Percentiles rank a stretch among this genome's conserved stretches.
Evolutionary conservation across 2,888 invertebrate species (phyloP).

Genomic region (Folsomia candida): DNA sequence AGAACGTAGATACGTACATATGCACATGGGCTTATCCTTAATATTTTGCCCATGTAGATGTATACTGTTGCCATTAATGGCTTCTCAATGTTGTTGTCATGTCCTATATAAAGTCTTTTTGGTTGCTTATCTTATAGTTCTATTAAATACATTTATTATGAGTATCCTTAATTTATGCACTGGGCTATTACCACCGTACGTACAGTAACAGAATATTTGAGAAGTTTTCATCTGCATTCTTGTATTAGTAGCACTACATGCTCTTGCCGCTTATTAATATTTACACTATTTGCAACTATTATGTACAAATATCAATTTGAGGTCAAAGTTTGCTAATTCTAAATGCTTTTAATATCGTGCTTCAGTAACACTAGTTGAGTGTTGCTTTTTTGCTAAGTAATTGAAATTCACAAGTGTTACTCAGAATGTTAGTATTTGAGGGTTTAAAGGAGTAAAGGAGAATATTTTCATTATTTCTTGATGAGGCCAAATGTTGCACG

Average conservation of each 20-base stretch:
- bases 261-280: too few relatives aligned
- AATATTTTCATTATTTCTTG: neutral
- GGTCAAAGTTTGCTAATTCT: neutral
- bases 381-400: too few relatives aligned
- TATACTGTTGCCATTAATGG: neutral
- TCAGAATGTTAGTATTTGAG: too few relatives aligned
- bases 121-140: constrained; percentile 44
- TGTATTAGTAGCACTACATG: too few relatives aligned
- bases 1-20: too few relatives aligned
- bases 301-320: neutral
- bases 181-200: neutral
- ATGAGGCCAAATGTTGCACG: too few relatives aligned
- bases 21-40: too few relatives aligned
- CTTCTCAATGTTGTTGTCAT: constrained; percentile 36
- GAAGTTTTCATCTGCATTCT: neutral
- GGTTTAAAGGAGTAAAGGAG: neutral
- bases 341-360: neutral
- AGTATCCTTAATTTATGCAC: constrained; percentile 4
- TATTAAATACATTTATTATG: neutral
- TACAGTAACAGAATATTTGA: neutral
- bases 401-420: too few relatives aligned
- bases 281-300: too few relatives aligned
- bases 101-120: constrained; percentile 49
- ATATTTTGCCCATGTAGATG: neutral
- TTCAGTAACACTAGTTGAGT: too few relatives aligned